Conservation (phyloP, 2,888 invertebrate species). For the Drosophila quinaria region DNA sequence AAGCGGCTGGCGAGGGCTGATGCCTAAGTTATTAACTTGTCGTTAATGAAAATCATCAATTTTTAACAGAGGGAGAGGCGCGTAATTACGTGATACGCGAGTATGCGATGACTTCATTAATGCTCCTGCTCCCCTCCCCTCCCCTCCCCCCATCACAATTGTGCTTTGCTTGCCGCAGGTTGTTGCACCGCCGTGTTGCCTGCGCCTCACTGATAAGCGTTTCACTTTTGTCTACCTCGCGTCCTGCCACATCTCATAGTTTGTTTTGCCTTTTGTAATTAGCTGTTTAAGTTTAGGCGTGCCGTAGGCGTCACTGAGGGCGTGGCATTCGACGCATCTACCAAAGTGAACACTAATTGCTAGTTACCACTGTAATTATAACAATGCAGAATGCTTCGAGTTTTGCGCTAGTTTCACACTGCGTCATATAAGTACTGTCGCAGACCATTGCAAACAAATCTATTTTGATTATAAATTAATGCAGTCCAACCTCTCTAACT, state of each 20-base stretch:
- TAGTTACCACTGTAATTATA: too few relatives aligned
- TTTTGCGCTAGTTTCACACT: too few relatives aligned
- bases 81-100: slow-evolving; percentile 58
- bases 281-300: slow-evolving; percentile 27
- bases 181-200: slow-evolving; percentile 29
- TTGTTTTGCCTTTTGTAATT: slow-evolving; percentile 62
- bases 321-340: slow-evolving; percentile 33
- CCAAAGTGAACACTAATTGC: slow-evolving; percentile 33
- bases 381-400: too few relatives aligned
- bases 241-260: slow-evolving; percentile 31
- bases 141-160: slow-evolving; percentile 14
- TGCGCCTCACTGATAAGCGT: slow-evolving; percentile 52
- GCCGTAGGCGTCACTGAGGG: slow-evolving; percentile 15
- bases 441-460: too few relatives aligned
- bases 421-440: too few relatives aligned
- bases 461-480: too few relatives aligned
- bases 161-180: slow-evolving; percentile 9
- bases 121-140: slow-evolving; percentile 17
- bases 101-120: slow-evolving; percentile 73
- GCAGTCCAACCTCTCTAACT: too few relatives aligned
- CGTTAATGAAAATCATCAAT: slow-evolving; percentile 83
- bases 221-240: slow-evolving; percentile 41
- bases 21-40: slow-evolving; percentile 75
- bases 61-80: slow-evolving; percentile 51
- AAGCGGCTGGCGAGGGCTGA: slow-evolving; percentile 36